A percentile compares a stretch with the other conserved stretches of the same genome.
Conservation (phyloP, 2,888 invertebrate genomes). For the Thymelicus acteon region DNA sequence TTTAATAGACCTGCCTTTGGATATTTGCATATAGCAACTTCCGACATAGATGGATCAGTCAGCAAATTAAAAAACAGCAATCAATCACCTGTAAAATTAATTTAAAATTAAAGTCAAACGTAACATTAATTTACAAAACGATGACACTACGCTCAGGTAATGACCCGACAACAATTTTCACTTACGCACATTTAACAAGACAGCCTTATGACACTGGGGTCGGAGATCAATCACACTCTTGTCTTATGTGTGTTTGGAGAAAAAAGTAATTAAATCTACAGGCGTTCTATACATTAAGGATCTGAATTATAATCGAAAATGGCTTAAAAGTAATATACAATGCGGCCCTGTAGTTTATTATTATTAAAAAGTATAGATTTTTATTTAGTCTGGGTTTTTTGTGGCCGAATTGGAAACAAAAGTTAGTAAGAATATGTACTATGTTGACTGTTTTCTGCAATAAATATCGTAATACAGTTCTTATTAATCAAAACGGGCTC, state of each 20-base stretch:
- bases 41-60: constrained; percentile 3
- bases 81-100: constrained; percentile 4
- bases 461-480: no score
- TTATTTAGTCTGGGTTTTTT: no score
- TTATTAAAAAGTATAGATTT: no score
- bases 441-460: no score
- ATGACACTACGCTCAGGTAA: not conserved
- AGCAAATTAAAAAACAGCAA: not conserved
- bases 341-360: no score
- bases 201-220: constrained; percentile 54
- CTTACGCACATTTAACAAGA: constrained; percentile 62
- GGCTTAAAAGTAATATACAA: no score
- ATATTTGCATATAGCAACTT: no score
- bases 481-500: no score
- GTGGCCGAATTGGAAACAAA: no score
- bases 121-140: constrained; percentile 4
- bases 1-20: no score
- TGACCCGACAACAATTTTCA: constrained; percentile 49
- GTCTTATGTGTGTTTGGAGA: constrained; percentile 5
- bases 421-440: no score
- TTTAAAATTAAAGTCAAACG: constrained; percentile 2
- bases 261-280: constrained; percentile 27
- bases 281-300: not conserved
- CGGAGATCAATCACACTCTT: constrained; percentile 46
- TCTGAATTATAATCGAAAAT: no score